Evolutionary conservation across 1,140 invertebrate species (phyloP).

Genomic region (Lasioglossum albipes): DNA sequence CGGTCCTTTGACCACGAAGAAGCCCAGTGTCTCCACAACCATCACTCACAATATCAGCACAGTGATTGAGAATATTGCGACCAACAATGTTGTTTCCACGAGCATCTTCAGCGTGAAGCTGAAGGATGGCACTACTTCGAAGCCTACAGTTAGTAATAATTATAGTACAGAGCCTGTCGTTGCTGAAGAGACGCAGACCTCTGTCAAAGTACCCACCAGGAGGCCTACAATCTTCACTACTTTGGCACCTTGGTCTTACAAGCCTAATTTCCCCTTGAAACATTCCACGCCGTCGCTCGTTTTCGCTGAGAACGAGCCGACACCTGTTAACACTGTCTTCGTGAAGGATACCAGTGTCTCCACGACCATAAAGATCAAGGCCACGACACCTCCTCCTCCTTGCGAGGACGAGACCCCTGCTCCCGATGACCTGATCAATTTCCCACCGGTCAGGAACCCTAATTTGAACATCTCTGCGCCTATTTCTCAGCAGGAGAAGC

Average conservation of each 20-base stretch:
- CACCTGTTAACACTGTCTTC: slow-evolving; percentile 57
- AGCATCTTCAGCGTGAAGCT: slow-evolving; percentile 77
- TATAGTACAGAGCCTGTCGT: slow-evolving; percentile 40
- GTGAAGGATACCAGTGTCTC: slow-evolving; percentile 54
- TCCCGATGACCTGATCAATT: slow-evolving; percentile 87
- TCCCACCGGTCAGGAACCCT: slow-evolving; percentile 91
- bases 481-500: slow-evolving; percentile 73
- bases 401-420: slow-evolving; percentile 80
- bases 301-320: slow-evolving; percentile 46
- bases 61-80: slow-evolving; percentile 69
- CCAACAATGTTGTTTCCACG: slow-evolving; percentile 73
- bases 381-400: slow-evolving; percentile 51
- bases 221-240: slow-evolving; percentile 71
- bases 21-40: slow-evolving; percentile 71
- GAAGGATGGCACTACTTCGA: slow-evolving; percentile 70
- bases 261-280: slow-evolving; percentile 72
- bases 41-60: slow-evolving; percentile 79
- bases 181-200: background rate
- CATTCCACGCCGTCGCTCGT: slow-evolving; percentile 55
- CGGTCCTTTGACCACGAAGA: slow-evolving; percentile 65
- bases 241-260: slow-evolving; percentile 70
- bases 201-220: slow-evolving; percentile 40
- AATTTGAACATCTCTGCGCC: slow-evolving; percentile 86
- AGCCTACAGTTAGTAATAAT: slow-evolving; percentile 41
- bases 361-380: slow-evolving; percentile 24